These are phyloP conservation scores for Erpetoichthys calabaricus DNA, from an alignment of 2,797 vertebrate genomes.

Conservation along the genomic window DNA sequence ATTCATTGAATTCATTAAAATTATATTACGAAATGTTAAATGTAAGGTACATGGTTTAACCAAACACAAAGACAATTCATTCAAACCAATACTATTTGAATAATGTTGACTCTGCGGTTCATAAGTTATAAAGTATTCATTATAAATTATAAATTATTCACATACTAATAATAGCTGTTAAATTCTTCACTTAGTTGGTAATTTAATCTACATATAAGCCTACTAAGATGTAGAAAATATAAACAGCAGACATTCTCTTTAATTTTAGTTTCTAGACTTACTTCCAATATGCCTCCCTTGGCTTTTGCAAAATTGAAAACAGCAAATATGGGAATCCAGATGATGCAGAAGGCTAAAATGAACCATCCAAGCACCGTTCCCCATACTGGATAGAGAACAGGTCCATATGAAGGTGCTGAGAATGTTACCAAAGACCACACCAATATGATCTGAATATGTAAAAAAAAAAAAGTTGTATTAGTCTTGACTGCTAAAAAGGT, in stretches of 20 bases:
- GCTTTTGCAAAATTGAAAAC: conserved; percentile 49
- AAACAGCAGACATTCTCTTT: not conserved
- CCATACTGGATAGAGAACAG: conserved; percentile 61
- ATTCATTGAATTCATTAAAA: too few relatives aligned
- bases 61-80: too few relatives aligned
- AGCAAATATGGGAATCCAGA: conserved; percentile 72
- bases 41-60: too few relatives aligned
- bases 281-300: conserved; percentile 58
- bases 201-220: not conserved
- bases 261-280: conserved; percentile 28
- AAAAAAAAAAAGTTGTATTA: not conserved
- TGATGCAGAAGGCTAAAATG: conserved; percentile 63
- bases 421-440: conserved; percentile 69
- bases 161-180: too few relatives aligned
- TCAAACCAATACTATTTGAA: too few relatives aligned
- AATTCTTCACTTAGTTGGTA: not conserved
- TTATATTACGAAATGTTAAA: too few relatives aligned
- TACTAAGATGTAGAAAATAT: not conserved
- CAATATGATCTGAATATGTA: conserved; percentile 59
- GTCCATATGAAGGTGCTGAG: conserved; percentile 48
- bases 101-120: too few relatives aligned
- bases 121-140: too few relatives aligned
- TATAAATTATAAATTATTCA: too few relatives aligned
- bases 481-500: too few relatives aligned
- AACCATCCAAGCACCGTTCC: conserved; percentile 72